Conservation (phyloP, 2,113 vertebrate species). For the Lucifuga dentata region DNA sequence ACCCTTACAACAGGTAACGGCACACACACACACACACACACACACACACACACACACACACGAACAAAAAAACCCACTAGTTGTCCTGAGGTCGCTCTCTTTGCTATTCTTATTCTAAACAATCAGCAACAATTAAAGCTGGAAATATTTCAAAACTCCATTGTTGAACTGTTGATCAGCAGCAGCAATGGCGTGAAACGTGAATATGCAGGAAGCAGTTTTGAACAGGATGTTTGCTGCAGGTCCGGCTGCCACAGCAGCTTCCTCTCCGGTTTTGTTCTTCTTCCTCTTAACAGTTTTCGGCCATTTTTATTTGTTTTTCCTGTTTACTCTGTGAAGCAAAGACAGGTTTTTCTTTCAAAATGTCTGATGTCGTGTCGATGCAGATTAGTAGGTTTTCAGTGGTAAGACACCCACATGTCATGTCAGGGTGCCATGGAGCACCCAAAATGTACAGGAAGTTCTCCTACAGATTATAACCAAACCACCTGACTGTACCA, state of each 20-base stretch:
- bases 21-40: too few relatives aligned
- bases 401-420: background rate
- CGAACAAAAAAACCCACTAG: too few relatives aligned
- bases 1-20: constrained; percentile 95
- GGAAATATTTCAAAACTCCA: constrained; percentile 29
- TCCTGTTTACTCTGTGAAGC: background rate
- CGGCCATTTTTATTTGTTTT: background rate
- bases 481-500: too few relatives aligned
- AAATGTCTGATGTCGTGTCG: background rate
- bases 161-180: constrained; percentile 43
- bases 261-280: constrained; percentile 38
- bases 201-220: constrained; percentile 57
- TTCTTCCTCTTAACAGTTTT: constrained; percentile 25
- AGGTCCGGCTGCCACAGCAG: constrained; percentile 43
- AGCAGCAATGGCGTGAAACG: constrained; percentile 31
- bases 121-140: constrained; percentile 1
- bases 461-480: too few relatives aligned
- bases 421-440: constrained; percentile 52
- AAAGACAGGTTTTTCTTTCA: background rate
- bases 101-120: constrained; percentile 40
- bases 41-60: too few relatives aligned
- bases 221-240: constrained; percentile 70
- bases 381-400: background rate
- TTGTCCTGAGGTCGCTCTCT: background rate
- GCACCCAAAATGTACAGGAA: constrained; percentile 56